A percentile compares a stretch with the other conserved stretches of the same genome.
phyloP scores from a whole-genome alignment of 64 coral and sea anemone species.

The Montipora cactus region DNA sequence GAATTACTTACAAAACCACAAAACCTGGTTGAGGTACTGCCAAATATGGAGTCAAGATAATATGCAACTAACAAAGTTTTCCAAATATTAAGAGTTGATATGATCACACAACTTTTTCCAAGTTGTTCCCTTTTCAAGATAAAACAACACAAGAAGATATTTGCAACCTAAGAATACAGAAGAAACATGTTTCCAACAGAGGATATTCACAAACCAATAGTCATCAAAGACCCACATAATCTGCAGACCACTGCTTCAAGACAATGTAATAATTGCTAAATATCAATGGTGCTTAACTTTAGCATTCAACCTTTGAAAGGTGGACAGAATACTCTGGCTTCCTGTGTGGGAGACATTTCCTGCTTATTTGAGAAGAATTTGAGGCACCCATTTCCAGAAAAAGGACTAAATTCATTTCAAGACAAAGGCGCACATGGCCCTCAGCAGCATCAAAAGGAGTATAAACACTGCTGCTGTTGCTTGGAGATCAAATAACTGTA shows the following conservation, averaged over 20 bases:
- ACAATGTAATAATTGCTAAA: not conserved
- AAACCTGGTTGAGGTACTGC: not conserved
- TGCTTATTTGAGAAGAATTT: conserved; percentile 38
- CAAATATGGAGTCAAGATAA: not conserved
- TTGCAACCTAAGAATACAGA: not conserved
- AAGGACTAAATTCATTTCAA: conserved; percentile 7
- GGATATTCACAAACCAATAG: not conserved
- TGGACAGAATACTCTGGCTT: conserved; percentile 1
- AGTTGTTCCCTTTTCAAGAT: not conserved
- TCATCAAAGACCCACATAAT: not conserved
- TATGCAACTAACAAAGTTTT: not conserved
- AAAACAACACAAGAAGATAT: not conserved
- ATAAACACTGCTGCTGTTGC: not conserved
- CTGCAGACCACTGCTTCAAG: not conserved
- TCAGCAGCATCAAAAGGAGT: conserved; percentile 9
- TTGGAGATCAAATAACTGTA: conserved; percentile 48
- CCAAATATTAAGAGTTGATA: not conserved
- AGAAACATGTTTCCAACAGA: not conserved
- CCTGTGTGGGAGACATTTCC: conserved; percentile 61
- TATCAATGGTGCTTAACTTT: conserved; percentile 8
- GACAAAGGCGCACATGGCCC: not conserved
- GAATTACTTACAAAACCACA: not conserved
- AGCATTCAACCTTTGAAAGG: conserved; percentile 40
- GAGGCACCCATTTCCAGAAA: not conserved
- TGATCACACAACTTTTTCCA: no score